Evolutionary conservation across 2,113 vertebrate genomes (phyloP).

Genomic region (Regulus satrapa): DNA sequence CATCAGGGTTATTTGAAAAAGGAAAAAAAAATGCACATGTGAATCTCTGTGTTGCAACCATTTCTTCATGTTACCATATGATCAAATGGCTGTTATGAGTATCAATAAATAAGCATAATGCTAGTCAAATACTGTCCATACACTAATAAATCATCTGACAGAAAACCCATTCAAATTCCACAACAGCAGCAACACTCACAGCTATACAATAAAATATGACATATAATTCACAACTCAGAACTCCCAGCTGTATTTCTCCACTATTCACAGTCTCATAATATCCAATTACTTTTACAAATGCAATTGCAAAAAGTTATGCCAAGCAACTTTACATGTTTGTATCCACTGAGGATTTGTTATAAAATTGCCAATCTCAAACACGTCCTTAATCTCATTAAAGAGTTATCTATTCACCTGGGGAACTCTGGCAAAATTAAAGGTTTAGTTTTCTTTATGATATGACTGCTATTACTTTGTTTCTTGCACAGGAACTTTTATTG

Average conservation of each 20-base stretch:
- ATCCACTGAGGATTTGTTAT: conserved; percentile 47
- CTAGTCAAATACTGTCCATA: background rate
- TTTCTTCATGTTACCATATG: background rate
- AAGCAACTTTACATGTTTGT: conserved; percentile 31
- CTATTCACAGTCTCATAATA: conserved; percentile 43
- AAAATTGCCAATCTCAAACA: conserved; percentile 46
- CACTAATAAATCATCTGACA: conserved; percentile 39
- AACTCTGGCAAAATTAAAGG: conserved; percentile 39
- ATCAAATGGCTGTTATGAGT: background rate
- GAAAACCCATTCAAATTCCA: conserved; percentile 22
- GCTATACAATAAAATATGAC: conserved; percentile 42
- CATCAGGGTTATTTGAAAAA: background rate
- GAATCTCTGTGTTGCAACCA: background rate
- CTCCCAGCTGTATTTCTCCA: conserved; percentile 24
- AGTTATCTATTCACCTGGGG: conserved; percentile 18
- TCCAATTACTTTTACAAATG: conserved; percentile 56
- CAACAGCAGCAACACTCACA: background rate
- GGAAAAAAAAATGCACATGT: background rate
- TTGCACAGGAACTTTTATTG: background rate
- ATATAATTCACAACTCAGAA: conserved; percentile 32
- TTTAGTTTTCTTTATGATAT: conserved; percentile 24
- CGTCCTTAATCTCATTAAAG: conserved; percentile 42
- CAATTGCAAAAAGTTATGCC: conserved; percentile 46
- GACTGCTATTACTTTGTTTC: background rate
- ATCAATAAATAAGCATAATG: conserved; percentile 21